A percentile compares a stretch with the other conserved stretches of the same genome.
phyloP scores from a whole-genome alignment of 2,113 vertebrate genomes.

The Crotalus helleri region DNA sequence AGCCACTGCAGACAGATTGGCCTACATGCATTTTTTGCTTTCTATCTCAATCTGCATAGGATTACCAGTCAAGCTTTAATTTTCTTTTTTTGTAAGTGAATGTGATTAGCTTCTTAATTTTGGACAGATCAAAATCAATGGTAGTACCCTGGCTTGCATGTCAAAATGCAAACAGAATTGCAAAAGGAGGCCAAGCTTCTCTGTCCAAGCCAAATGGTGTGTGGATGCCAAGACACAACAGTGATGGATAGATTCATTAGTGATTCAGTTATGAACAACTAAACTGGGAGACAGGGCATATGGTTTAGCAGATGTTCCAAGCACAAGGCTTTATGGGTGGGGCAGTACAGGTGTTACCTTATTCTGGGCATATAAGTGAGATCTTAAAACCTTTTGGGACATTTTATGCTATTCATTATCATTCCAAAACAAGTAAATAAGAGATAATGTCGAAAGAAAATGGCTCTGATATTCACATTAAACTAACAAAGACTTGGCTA shows the following conservation, averaged over 20 bases:
- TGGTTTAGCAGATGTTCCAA: conserved; percentile 74
- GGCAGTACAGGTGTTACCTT: conserved; percentile 51
- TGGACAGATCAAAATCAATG: conserved; percentile 59
- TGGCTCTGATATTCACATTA: conserved; percentile 49
- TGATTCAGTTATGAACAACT: conserved; percentile 57
- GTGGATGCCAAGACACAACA: conserved; percentile 55
- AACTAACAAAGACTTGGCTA: conserved; percentile 14
- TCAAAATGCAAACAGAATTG: conserved; percentile 27
- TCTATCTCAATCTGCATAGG: conserved; percentile 55
- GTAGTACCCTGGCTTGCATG: conserved; percentile 37
- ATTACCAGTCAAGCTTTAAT: conserved; percentile 52
- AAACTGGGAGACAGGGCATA: conserved; percentile 74
- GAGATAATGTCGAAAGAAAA: conserved; percentile 51
- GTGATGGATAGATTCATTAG: conserved; percentile 76
- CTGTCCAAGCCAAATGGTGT: conserved; percentile 50
- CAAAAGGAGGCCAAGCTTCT: conserved; percentile 53
- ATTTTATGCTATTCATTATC: conserved; percentile 40
- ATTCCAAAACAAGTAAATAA: conserved; percentile 38
- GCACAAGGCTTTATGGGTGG: conserved; percentile 50
- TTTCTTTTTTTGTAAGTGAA: conserved; percentile 6
- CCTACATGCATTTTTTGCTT: conserved; percentile 41
- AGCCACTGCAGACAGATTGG: conserved; percentile 61
- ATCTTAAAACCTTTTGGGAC: conserved; percentile 33
- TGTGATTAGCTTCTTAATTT: conserved; percentile 17
- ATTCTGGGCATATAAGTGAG: conserved; percentile 55